Percentiles rank a stretch among this genome's conserved stretches.
These are phyloP conservation scores for Siniperca obscura DNA, from an alignment of 2,797 vertebrate genomes.

Conservation along the genomic window DNA sequence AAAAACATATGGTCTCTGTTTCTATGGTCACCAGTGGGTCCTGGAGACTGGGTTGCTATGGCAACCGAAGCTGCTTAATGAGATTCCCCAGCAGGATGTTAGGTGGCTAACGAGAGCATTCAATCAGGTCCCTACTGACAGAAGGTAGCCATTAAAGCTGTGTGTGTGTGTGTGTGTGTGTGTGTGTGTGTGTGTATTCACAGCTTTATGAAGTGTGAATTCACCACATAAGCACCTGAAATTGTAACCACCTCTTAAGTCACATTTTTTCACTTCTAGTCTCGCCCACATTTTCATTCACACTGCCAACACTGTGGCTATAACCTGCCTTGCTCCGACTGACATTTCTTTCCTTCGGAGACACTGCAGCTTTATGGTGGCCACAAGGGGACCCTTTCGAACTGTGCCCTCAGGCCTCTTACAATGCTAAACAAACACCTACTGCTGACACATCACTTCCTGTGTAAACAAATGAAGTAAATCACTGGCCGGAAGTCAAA, in stretches of 20 bases:
- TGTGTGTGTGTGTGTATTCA: slow-evolving; percentile 23
- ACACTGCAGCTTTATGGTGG: neutral
- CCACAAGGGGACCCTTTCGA: slow-evolving; percentile 3
- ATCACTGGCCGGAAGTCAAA: neutral
- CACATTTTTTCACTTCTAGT: slow-evolving; percentile 16
- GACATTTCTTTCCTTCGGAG: slow-evolving; percentile 15
- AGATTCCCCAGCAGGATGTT: slow-evolving; percentile 81
- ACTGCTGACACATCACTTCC: neutral
- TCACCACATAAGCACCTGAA: slow-evolving; percentile 32
- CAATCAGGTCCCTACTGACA: slow-evolving; percentile 72
- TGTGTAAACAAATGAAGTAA: neutral
- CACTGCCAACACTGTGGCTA: slow-evolving; percentile 2
- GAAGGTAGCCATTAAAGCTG: slow-evolving; percentile 65
- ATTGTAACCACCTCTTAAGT: slow-evolving; percentile 15
- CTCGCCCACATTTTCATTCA: slow-evolving; percentile 25
- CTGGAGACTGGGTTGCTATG: slow-evolving; percentile 80
- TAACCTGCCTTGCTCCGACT: neutral
- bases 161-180: slow-evolving; percentile 15
- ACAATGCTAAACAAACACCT: slow-evolving; percentile 5
- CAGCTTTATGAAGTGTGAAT: slow-evolving; percentile 55
- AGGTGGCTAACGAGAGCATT: slow-evolving; percentile 72
- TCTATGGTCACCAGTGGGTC: slow-evolving; percentile 76
- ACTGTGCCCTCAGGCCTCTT: neutral
- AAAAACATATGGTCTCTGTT: slow-evolving; percentile 70
- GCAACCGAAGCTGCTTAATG: slow-evolving; percentile 79